Evolutionary conservation across 2,113 vertebrate genomes (phyloP).

Genomic region (Nannospalax galili): DNA sequence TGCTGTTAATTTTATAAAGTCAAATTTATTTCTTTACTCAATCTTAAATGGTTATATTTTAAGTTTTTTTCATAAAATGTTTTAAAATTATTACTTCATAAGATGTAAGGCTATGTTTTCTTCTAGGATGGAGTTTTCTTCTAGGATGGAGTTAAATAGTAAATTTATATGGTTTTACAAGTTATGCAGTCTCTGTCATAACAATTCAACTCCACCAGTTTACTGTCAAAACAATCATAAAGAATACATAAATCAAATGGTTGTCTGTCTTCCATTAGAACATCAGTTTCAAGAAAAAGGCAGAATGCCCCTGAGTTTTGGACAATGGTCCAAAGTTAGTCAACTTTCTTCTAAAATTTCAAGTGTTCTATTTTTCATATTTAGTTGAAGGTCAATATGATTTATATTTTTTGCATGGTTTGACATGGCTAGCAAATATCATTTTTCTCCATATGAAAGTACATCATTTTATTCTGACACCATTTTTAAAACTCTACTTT

Average conservation of each 20-base stretch:
- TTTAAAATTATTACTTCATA: neutral
- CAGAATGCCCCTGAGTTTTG: neutral
- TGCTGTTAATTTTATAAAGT: slow-evolving; percentile 13
- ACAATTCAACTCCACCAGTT: neutral
- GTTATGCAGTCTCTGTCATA: neutral
- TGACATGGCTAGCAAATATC: neutral
- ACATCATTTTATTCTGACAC: neutral
- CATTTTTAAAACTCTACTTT: neutral
- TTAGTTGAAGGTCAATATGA: neutral
- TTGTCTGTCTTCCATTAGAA: neutral
- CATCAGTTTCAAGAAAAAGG: neutral
- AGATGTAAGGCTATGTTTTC: slow-evolving; percentile 1
- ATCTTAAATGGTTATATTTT: neutral
- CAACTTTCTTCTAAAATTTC: neutral
- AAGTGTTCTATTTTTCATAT: neutral
- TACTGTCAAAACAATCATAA: slow-evolving; percentile 41
- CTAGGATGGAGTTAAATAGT: neutral
- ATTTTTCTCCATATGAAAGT: slow-evolving; percentile 1
- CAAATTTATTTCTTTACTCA: neutral
- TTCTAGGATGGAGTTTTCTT: slow-evolving; percentile 4
- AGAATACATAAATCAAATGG: neutral
- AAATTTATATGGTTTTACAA: neutral
- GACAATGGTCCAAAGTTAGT: neutral
- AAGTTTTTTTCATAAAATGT: neutral
- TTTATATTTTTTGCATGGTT: neutral